These are phyloP conservation scores for Sigmodon hispidus DNA, from an alignment of 2,113 vertebrate genomes.

Conservation along the genomic window DNA sequence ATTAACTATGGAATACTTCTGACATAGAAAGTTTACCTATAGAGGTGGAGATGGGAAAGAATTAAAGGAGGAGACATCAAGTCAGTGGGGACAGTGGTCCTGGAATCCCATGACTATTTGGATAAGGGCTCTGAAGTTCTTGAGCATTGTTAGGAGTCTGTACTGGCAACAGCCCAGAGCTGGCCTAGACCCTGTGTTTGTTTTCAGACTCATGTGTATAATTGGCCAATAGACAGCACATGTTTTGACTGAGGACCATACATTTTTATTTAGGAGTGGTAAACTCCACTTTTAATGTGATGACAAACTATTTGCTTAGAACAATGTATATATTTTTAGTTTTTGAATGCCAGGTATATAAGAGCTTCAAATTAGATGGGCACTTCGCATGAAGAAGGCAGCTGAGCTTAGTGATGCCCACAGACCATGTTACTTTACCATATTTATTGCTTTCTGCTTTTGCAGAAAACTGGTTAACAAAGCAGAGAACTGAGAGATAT, in stretches of 20 bases:
- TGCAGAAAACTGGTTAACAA: fast-evolving
- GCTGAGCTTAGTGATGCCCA: too few relatives aligned
- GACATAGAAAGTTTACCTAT: background rate
- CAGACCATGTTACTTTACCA: fast-evolving
- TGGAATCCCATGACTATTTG: fast-evolving
- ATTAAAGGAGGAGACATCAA: background rate
- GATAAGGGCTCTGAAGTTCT: fast-evolving
- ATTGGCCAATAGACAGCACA: background rate
- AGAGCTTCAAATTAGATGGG: background rate
- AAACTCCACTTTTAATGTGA: background rate
- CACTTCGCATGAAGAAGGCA: fast-evolving
- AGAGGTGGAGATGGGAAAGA: background rate
- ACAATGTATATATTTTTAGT: background rate
- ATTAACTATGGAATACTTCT: background rate
- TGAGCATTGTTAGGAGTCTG: too few relatives aligned
- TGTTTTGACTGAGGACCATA: background rate
- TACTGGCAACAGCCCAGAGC: fast-evolving
- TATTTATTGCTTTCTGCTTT: fast-evolving
- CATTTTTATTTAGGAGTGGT: background rate
- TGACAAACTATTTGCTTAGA: background rate
- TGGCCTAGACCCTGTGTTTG: background rate
- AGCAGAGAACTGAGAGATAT: fast-evolving
- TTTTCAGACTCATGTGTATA: background rate
- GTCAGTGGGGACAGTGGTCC: background rate
- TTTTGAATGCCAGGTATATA: background rate